Conservation (phyloP, 2,797 vertebrate genomes). For the Parotocinclus haroldoi region DNA sequence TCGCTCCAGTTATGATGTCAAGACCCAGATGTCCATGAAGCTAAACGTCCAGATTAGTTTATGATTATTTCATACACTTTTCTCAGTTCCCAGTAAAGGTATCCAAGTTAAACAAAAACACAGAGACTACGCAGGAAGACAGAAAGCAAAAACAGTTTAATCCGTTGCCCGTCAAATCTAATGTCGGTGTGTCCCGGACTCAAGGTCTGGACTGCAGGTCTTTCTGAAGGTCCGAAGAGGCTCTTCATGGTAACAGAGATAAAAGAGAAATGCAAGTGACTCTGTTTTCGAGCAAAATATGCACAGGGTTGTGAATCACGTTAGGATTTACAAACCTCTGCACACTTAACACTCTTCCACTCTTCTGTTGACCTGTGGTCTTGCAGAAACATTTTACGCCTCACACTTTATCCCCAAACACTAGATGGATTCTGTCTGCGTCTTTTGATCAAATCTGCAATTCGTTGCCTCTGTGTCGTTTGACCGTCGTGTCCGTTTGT, state of each 20-base stretch:
- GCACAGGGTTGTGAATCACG: constrained; percentile 4
- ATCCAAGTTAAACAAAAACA: constrained; percentile 20
- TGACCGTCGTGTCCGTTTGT: neutral
- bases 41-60: constrained; percentile 4
- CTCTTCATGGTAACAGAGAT: constrained; percentile 16
- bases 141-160: too few species aligned
- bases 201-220: neutral
- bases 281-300: constrained; percentile 2
- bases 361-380: too few species aligned
- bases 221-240: neutral
- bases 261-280: constrained; percentile 12
- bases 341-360: too few species aligned
- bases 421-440: too few species aligned
- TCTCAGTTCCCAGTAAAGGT: constrained; percentile 1
- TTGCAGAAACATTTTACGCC: too few species aligned
- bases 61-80: too few species aligned
- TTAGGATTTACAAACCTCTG: too few species aligned
- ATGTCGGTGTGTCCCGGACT: too few species aligned
- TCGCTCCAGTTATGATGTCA: constrained; percentile 13
- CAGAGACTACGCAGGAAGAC: too few species aligned
- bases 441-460: too few species aligned
- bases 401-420: too few species aligned
- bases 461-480: neutral
- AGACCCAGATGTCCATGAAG: constrained; percentile 11
- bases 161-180: too few species aligned